A percentile compares a stretch with the other conserved stretches of the same genome.
phyloP scores from a whole-genome alignment of 2,797 vertebrate species.

The Clarias laeviceps region DNA sequence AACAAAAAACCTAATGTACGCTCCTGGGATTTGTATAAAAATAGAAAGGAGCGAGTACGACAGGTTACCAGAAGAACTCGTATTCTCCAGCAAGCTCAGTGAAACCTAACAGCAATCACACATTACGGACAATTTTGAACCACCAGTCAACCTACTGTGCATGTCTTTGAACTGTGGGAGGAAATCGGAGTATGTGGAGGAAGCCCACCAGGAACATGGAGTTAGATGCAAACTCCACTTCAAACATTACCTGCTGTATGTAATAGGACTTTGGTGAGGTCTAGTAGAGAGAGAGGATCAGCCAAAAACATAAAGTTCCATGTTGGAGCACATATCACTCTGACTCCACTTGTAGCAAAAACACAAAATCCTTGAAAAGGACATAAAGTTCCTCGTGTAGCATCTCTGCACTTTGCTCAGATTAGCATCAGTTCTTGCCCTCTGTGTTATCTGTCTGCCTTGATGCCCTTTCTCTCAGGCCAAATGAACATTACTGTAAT shows the following conservation, averaged over 20 bases:
- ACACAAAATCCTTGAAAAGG: not conserved
- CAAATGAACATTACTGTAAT: constrained; percentile 37
- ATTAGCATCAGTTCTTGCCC: constrained; percentile 36
- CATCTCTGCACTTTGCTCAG: constrained; percentile 35
- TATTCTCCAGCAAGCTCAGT: no score
- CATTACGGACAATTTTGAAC: no score
- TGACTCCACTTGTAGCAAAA: not conserved
- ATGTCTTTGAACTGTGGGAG: no score
- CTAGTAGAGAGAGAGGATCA: not conserved
- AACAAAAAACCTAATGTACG: no score
- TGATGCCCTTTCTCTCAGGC: constrained; percentile 21
- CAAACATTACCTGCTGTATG: not conserved
- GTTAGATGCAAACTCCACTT: no score
- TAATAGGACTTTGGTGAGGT: not conserved
- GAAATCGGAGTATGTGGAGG: no score
- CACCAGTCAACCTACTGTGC: no score
- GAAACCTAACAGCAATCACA: no score
- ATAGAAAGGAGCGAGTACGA: no score
- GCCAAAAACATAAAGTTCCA: not conserved
- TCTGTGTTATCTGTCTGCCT: constrained; percentile 40
- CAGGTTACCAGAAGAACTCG: no score
- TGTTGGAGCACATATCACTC: not conserved
- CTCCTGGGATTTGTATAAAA: no score
- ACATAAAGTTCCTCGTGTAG: not conserved
- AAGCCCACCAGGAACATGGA: no score